A percentile compares a stretch with the other conserved stretches of the same genome.
phyloP scores from a whole-genome alignment of 2,888 invertebrate genomes.

The Oligia fasciuncula region DNA sequence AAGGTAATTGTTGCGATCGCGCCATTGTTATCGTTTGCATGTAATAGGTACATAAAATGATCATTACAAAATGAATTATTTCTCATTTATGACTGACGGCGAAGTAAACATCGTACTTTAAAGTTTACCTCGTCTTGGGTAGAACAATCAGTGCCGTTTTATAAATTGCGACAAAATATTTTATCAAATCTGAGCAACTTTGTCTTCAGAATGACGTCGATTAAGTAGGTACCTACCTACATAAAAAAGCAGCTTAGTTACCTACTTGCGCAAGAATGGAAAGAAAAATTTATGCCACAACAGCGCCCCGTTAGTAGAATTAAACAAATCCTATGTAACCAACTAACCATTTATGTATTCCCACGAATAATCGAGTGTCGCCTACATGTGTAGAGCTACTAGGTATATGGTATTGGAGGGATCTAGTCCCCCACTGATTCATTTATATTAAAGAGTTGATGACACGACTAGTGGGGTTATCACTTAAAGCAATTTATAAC shows the following conservation, averaged over 20 bases:
- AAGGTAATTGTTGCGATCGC: constrained; percentile 30
- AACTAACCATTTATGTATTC: constrained; percentile 5
- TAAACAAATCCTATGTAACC: constrained; percentile 18
- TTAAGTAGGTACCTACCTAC: background rate
- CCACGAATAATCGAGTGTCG: constrained; percentile 4
- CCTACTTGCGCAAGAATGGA: background rate
- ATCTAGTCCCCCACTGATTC: constrained; percentile 42
- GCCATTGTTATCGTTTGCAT: constrained; percentile 40
- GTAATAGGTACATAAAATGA: background rate
- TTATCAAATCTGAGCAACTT: constrained; percentile 1
- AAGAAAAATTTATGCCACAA: background rate
- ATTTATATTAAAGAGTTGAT: constrained; percentile 26
- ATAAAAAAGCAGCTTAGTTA: constrained; percentile 14
- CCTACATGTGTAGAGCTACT: constrained; percentile 1
- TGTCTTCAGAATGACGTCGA: constrained; percentile 28
- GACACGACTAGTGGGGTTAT: constrained; percentile 17
- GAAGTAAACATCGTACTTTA: background rate
- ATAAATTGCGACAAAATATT: background rate
- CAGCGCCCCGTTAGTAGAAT: background rate
- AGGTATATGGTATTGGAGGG: constrained; percentile 20
- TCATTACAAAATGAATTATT: constrained; percentile 9
- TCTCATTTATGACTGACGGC: constrained; percentile 6
- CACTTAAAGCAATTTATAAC: background rate
- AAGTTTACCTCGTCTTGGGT: constrained; percentile 1
- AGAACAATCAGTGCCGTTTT: constrained; percentile 2